Percentiles rank a stretch among this genome's conserved stretches.
phyloP scores from a whole-genome alignment of 2,888 invertebrate genomes.

The Cerceris rybyensis region DNA sequence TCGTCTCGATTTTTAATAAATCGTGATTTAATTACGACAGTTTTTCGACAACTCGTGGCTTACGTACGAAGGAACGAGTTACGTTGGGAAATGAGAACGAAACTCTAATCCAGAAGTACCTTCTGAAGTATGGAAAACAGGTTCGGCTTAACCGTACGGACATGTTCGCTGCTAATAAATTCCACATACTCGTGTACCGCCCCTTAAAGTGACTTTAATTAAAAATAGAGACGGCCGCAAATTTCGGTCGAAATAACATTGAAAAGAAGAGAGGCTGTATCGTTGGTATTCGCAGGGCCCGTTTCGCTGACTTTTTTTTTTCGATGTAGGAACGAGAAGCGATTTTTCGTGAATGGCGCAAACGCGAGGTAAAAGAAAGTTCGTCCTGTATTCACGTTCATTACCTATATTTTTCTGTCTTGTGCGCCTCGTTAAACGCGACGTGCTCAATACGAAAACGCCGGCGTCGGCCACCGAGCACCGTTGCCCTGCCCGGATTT shows the following conservation, averaged over 20 bases:
- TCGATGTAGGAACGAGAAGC: constrained; percentile 25
- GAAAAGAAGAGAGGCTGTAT: constrained; percentile 42
- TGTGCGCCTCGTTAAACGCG: constrained; percentile 65
- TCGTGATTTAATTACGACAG: not conserved
- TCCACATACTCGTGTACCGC: constrained; percentile 38
- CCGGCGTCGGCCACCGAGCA: constrained; percentile 34
- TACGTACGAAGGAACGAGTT: not conserved
- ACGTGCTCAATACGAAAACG: constrained; percentile 66
- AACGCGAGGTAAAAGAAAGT: constrained; percentile 39
- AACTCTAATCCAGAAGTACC: constrained; percentile 25
- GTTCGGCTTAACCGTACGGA: constrained; percentile 23
- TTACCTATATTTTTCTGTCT: constrained; percentile 68
- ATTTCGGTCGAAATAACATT: constrained; percentile 59
- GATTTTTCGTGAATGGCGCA: constrained; percentile 55
- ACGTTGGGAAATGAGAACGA: constrained; percentile 19
- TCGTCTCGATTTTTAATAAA: not conserved
- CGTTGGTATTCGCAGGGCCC: constrained; percentile 5
- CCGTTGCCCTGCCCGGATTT: constrained; percentile 66
- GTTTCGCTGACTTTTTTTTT: constrained; percentile 22
- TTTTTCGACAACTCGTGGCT: not conserved
- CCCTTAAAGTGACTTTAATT: constrained; percentile 51
- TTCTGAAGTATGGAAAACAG: constrained; percentile 37
- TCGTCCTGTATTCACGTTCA: constrained; percentile 59
- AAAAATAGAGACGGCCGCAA: constrained; percentile 52
- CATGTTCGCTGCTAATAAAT: constrained; percentile 49